Base-by-base conservation (phyloP, 1,140 invertebrate genomes). In the Stegodyphus mimosarum region DNA sequence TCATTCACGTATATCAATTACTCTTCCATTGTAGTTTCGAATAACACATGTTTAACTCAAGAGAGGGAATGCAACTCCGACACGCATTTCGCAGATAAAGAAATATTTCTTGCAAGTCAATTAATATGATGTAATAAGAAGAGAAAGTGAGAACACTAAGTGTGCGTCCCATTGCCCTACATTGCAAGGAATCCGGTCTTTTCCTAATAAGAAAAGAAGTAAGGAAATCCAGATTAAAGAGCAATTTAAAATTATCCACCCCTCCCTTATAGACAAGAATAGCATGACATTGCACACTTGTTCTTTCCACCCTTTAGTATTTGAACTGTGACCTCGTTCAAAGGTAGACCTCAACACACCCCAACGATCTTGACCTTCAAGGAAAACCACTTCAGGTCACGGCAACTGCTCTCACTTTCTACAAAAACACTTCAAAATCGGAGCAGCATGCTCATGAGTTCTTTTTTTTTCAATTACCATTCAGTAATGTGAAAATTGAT, bases 311-410 rank as follows among this genome's bases (percentile, higher is more conserved):
- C 55, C 55, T 60, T 15, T 15, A 60, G 55, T 15, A 60, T 11
- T 50, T 66, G 17, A 83, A 83, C 18, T 66, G 80, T 66, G 67
- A 83, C 80, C 80, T 74, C 80, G 67, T 83, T 83, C 80, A 53
- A 49, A 7, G 55, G 50, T 17, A 60, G 71, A 64, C 73, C 72
- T 49, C 70, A 84, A 75, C 81, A 84, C 81, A 84, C 81, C 81
- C 73, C 66, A 76, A 76, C 63, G 66, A 75, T 75, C 81, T 84
- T 84, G 81, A 84, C 81, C 81, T 84, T 84, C 81, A 76, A 84
- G 81, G 81, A 84, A 84, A 84, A 76, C 81, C 63, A 84, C 81
- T 84, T 76, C 48, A 70, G 81, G 81, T 84, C 81, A 84, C 71
- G 81, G 81, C 33, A 33, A 3, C 33, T 33, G 33, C 33, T 33